Conservation (phyloP, 2,797 vertebrate species). For the Paratrypauchen microcephalus region DNA sequence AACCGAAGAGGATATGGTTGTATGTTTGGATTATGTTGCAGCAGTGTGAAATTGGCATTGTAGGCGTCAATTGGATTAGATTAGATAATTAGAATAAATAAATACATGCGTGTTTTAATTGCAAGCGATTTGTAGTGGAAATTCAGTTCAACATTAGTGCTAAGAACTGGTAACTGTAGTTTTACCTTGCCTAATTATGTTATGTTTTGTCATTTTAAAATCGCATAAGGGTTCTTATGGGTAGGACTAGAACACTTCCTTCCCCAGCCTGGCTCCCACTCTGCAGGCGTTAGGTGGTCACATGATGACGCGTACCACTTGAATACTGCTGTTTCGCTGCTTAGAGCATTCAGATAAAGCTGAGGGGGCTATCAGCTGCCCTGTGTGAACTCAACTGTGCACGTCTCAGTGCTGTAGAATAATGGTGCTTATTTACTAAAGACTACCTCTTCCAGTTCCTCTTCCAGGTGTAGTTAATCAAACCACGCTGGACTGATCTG, state of each 20-base stretch:
- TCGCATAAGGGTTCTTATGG: neutral
- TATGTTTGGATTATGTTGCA: neutral
- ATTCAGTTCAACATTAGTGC: neutral
- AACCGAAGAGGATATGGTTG: neutral
- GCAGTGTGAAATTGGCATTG: neutral
- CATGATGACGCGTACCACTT: slow-evolving; percentile 59
- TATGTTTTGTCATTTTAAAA: neutral
- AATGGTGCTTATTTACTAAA: neutral
- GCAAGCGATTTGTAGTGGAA: neutral
- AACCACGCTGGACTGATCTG: slow-evolving; percentile 14
- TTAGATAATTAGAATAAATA: no score
- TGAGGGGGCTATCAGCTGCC: slow-evolving; percentile 1
- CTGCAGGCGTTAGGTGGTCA: slow-evolving; percentile 43
- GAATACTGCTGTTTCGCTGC: slow-evolving; percentile 18
- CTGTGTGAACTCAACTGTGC: slow-evolving; percentile 8
- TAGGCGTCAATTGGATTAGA: no score
- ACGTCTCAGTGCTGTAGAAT: slow-evolving; percentile 7
- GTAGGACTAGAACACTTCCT: no score
- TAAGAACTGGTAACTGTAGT: neutral
- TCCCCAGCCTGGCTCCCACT: slow-evolving; percentile 29
- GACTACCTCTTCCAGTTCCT: neutral
- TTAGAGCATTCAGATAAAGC: slow-evolving; percentile 8
- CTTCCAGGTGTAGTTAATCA: slow-evolving; percentile 1
- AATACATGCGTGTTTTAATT: no score
- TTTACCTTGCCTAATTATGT: slow-evolving; percentile 5